A percentile compares a stretch with the other conserved stretches of the same genome.
phyloP scores from a whole-genome alignment of 2,113 vertebrate genomes.

The Vombatus ursinus region DNA sequence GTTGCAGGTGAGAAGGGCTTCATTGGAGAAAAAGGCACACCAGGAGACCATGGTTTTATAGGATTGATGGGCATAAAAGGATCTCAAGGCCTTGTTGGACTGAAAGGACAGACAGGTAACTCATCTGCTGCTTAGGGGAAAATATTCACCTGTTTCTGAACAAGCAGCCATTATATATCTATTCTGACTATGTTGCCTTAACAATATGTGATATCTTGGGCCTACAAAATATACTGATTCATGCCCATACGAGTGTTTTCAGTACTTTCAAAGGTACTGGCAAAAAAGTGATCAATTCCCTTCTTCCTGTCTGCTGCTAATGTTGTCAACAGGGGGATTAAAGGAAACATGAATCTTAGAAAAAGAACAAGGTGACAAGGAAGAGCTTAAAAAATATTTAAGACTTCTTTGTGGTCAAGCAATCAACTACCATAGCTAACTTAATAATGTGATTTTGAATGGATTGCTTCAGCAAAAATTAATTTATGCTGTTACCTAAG shows the following conservation, averaged over 20 bases:
- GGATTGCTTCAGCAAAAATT: background rate
- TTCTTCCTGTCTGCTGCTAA: background rate
- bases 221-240: background rate
- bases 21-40: constrained; percentile 81
- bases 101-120: constrained; percentile 85
- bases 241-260: background rate
- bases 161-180: background rate
- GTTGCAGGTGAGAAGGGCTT: constrained; percentile 81
- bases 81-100: constrained; percentile 83
- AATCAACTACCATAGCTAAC: background rate
- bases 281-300: fast-evolving
- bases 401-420: background rate
- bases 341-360: background rate
- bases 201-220: background rate
- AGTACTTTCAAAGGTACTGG: background rate
- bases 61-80: constrained; percentile 90
- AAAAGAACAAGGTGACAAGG: background rate
- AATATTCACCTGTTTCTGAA: background rate
- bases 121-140: background rate
- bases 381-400: fast-evolving
- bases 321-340: background rate
- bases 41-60: constrained; percentile 87
- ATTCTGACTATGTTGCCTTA: background rate
- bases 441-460: background rate
- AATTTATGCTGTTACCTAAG: background rate